phyloP scores from a whole-genome alignment of 2,113 vertebrate species.

The Hydrolagus affinis region DNA sequence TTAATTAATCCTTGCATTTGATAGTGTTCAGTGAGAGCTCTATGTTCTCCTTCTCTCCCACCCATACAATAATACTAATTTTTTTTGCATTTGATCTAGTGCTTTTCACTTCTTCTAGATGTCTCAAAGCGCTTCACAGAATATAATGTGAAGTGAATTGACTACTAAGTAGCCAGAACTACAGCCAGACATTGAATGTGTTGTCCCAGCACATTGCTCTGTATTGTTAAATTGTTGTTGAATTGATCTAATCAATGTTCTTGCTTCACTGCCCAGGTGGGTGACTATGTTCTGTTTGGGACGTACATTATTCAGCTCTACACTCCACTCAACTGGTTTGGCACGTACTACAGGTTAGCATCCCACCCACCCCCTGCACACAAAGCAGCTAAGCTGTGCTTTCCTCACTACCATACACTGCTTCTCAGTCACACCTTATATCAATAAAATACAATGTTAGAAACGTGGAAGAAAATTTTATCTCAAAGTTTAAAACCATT shows the following conservation, averaged over 20 bases:
- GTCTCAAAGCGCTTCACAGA: too few species aligned
- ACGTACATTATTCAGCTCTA: slow-evolving; percentile 96
- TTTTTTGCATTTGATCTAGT: too few species aligned
- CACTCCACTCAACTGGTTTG: slow-evolving; percentile 91
- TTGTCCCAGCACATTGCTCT: too few species aligned
- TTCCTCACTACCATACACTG: neutral
- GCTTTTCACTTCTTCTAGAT: too few species aligned
- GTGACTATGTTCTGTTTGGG: slow-evolving; percentile 88
- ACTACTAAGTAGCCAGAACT: too few species aligned
- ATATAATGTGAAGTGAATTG: too few species aligned
- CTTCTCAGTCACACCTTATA: neutral
- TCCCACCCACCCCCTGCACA: neutral
- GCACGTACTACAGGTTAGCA: slow-evolving; percentile 88
- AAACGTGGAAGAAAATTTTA: too few species aligned
- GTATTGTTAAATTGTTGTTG: too few species aligned
- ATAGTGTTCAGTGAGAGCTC: neutral
- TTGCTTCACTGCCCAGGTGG: slow-evolving; percentile 59
- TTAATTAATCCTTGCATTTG: neutral
- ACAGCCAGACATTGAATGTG: too few species aligned
- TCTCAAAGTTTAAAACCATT: neutral
- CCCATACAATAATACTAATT: too few species aligned
- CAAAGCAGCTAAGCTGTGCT: too few species aligned
- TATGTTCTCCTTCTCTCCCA: neutral
- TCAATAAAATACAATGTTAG: too few species aligned
- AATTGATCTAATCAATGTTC: neutral